These are phyloP conservation scores for Argynnis bischoffii DNA, from an alignment of 2,888 invertebrate genomes.

Conservation along the genomic window DNA sequence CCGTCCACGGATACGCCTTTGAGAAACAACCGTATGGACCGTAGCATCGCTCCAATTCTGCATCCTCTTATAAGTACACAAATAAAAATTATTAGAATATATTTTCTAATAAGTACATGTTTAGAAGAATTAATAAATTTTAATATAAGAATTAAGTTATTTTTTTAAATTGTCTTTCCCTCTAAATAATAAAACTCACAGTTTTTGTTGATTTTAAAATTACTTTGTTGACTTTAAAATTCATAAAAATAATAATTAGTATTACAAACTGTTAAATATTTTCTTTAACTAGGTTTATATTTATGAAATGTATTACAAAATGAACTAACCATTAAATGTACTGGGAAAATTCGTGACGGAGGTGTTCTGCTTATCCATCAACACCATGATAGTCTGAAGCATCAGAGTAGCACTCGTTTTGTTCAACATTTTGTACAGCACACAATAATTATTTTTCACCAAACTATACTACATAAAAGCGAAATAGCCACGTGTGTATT, in stretches of 20 bases:
- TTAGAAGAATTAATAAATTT: too few species aligned
- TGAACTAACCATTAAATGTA: conserved; percentile 64
- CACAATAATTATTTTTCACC: conserved; percentile 38
- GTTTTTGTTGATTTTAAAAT: too few species aligned
- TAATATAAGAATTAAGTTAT: too few species aligned
- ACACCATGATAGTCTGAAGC: conserved; percentile 77
- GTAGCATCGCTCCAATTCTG: conserved; percentile 85
- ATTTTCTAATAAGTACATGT: neutral
- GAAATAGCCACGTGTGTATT: conserved; percentile 45
- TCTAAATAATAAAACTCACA: too few species aligned
- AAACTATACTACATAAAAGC: conserved; percentile 37
- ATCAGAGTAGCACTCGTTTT: conserved; percentile 75
- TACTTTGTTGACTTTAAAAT: too few species aligned
- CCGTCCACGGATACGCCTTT: conserved; percentile 89
- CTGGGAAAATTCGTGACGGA: conserved; percentile 66
- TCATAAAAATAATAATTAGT: too few species aligned
- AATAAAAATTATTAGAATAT: conserved; percentile 21
- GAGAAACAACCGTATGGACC: conserved; percentile 92
- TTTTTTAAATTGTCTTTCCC: too few species aligned
- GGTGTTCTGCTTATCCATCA: conserved; percentile 77
- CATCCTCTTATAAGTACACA: conserved; percentile 58
- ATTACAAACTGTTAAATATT: too few species aligned
- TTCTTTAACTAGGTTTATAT: too few species aligned
- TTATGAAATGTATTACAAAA: conserved; percentile 15
- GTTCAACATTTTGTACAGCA: conserved; percentile 63